Percentiles rank a stretch among this genome's conserved stretches.
phyloP scores from a whole-genome alignment of 2,113 vertebrate genomes.

The Amblyornis subalaris region DNA sequence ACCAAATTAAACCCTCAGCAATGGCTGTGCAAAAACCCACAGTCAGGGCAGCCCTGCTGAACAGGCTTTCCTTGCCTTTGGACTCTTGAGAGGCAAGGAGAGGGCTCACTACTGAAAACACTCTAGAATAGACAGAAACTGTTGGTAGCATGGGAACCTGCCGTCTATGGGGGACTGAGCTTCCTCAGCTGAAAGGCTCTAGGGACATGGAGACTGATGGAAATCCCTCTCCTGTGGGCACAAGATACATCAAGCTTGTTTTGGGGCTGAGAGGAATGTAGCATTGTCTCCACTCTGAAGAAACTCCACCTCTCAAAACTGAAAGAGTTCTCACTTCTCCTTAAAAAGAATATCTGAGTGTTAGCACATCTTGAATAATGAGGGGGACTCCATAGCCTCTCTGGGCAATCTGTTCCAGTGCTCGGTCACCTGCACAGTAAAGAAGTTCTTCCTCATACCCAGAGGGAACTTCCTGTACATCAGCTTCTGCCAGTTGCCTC shows the following conservation, averaged over 20 bases:
- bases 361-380: neutral
- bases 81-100: neutral
- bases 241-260: neutral
- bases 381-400: neutral
- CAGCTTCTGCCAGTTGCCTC: neutral
- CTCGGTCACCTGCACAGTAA: neutral
- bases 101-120: neutral
- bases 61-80: neutral
- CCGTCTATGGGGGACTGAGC: fast-evolving
- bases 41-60: neutral
- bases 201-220: neutral
- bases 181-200: neutral
- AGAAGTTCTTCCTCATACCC: neutral
- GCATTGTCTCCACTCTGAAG: neutral
- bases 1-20: neutral
- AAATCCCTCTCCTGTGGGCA: neutral
- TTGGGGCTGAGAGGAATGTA: neutral
- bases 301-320: neutral
- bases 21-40: neutral
- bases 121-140: neutral
- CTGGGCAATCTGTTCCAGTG: neutral
- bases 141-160: neutral
- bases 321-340: neutral
- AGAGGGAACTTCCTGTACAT: neutral
- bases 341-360: neutral